A percentile compares a stretch with the other conserved stretches of the same genome.
phyloP scores from a whole-genome alignment of 2,113 vertebrate genomes.

The Myodes glareolus region DNA sequence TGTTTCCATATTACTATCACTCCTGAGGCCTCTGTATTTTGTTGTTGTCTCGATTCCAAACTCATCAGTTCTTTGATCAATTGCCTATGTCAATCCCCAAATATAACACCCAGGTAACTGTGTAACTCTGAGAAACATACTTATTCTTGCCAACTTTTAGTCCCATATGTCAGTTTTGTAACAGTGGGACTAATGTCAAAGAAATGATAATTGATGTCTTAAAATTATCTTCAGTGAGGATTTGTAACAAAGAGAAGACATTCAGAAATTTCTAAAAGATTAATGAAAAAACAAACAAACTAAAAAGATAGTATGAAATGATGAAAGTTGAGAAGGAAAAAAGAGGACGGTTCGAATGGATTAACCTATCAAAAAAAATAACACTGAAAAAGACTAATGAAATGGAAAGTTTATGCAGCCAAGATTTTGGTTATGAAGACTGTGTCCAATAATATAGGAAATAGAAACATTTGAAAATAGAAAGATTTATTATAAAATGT shows the following conservation, averaged over 20 bases:
- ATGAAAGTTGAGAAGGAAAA: background rate
- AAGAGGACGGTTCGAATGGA: background rate
- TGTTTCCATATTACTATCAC: background rate
- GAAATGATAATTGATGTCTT: background rate
- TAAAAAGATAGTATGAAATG: background rate
- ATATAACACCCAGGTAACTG: background rate
- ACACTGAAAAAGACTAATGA: background rate
- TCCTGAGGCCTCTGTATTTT: background rate
- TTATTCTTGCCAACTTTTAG: background rate
- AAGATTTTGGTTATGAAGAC: background rate
- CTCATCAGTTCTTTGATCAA: background rate
- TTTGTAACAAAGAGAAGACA: background rate
- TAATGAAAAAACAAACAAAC: background rate
- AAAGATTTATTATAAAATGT: background rate
- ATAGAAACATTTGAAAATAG: background rate
- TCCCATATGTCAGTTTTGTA: background rate
- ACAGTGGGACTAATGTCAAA: background rate
- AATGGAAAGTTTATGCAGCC: background rate
- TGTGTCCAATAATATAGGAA: constrained; percentile 1
- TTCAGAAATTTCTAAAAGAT: background rate
- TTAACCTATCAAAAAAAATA: constrained; percentile 19
- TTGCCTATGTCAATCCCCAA: background rate
- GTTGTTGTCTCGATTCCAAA: background rate
- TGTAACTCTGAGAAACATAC: background rate
- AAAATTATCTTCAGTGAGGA: background rate